A percentile compares a stretch with the other conserved stretches of the same genome.
Conservation (phyloP, 2,113 vertebrate species). For the Odocoileus hemionus region DNA sequence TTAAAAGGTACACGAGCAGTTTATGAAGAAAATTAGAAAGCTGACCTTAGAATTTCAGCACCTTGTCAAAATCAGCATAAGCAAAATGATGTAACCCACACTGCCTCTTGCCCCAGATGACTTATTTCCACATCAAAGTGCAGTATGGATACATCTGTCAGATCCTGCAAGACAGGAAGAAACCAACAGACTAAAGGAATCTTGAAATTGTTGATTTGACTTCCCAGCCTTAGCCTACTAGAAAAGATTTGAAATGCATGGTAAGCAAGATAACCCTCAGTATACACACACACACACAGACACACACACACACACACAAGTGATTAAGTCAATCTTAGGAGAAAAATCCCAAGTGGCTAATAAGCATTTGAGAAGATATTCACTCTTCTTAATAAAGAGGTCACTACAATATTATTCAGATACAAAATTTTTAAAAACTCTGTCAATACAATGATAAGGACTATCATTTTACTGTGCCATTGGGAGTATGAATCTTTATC, state of each 20-base stretch:
- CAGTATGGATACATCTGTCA: background rate
- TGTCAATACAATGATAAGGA: background rate
- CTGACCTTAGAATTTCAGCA: background rate
- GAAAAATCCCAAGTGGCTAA: background rate
- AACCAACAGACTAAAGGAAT: background rate
- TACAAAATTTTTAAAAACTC: background rate
- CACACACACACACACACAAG: background rate
- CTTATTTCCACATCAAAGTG: background rate
- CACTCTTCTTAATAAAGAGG: background rate
- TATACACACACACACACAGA: background rate
- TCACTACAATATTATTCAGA: background rate
- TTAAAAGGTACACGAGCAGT: background rate
- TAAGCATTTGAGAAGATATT: background rate
- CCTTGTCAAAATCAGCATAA: background rate
- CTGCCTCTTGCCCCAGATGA: fast-evolving
- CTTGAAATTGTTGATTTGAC: background rate
- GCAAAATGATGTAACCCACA: background rate
- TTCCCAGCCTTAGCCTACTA: background rate
- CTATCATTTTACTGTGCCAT: background rate
- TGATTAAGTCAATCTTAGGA: background rate
- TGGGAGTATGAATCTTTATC: background rate
- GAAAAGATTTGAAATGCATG: background rate
- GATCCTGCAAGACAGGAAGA: background rate
- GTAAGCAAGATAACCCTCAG: background rate
- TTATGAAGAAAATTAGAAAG: background rate